Evolutionary conservation across 2,888 invertebrate genomes (phyloP).

Genomic region (Podotricha telesiphe): DNA sequence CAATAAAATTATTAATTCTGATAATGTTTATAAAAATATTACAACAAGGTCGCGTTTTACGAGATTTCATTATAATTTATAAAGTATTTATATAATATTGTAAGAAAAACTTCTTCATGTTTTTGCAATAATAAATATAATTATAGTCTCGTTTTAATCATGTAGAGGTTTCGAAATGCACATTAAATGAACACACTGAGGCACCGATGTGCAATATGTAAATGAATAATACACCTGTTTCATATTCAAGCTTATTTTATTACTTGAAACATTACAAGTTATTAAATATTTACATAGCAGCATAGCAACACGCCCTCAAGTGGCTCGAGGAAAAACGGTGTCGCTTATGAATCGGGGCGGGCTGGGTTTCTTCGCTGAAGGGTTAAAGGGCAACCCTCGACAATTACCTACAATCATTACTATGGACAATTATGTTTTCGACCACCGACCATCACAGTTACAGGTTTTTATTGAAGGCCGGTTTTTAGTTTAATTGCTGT

Average conservation of each 20-base stretch:
- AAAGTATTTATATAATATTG: conserved; percentile 6
- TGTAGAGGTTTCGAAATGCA: conserved; percentile 6
- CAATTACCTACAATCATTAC: conserved; percentile 82
- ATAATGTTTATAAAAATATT: conserved; percentile 10
- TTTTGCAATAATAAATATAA: conserved; percentile 23
- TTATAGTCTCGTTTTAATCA: conserved; percentile 22
- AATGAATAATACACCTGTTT: conserved; percentile 14
- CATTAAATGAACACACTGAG: not conserved
- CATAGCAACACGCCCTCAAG: too few species aligned
- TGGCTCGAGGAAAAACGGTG: conserved; percentile 16
- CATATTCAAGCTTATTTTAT: conserved; percentile 14
- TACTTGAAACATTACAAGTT: not conserved
- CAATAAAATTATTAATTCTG: conserved; percentile 4
- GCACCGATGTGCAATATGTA: conserved; percentile 15
- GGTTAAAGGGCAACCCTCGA: conserved; percentile 72
- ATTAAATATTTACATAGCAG: conserved; percentile 7
- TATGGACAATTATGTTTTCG: conserved; percentile 77
- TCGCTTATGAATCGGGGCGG: conserved; percentile 47
- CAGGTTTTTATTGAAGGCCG: conserved; percentile 77
- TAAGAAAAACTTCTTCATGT: conserved; percentile 2
- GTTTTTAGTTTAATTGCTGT: conserved; percentile 78
- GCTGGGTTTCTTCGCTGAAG: conserved; percentile 66
- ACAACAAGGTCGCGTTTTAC: conserved; percentile 17
- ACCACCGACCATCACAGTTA: conserved; percentile 71
- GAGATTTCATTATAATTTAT: conserved; percentile 11